Conservation (phyloP, 2,797 vertebrate species). For the Melanotaenia boesemani region DNA sequence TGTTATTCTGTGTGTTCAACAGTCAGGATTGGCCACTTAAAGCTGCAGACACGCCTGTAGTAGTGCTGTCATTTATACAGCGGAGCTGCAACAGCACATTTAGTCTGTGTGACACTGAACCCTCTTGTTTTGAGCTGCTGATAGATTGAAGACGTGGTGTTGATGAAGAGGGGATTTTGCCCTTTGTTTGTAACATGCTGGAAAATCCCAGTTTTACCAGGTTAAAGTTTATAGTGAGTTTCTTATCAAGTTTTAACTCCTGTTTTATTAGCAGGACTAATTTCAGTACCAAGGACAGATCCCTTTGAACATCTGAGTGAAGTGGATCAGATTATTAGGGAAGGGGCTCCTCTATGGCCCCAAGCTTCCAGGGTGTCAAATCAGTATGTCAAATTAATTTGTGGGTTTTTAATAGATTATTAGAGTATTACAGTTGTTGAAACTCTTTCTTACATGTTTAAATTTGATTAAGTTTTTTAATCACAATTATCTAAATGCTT, state of each 20-base stretch:
- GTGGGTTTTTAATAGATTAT: background rate
- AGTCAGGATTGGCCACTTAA: constrained; percentile 51
- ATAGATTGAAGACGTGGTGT: constrained; percentile 61
- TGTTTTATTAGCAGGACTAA: constrained; percentile 36
- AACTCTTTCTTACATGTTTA: background rate
- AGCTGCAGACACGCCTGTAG: constrained; percentile 50
- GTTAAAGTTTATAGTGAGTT: constrained; percentile 14
- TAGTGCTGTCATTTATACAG: constrained; percentile 58
- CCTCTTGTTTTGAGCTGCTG: constrained; percentile 59
- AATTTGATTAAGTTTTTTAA: background rate
- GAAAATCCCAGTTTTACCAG: constrained; percentile 30
- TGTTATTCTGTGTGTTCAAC: constrained; percentile 62
- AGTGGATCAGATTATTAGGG: background rate
- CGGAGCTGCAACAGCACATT: constrained; percentile 27
- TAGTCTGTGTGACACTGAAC: constrained; percentile 24
- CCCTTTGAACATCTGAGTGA: constrained; percentile 21
- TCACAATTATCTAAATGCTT: background rate
- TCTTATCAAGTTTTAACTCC: constrained; percentile 31
- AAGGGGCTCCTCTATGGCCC: background rate
- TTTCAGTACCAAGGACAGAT: constrained; percentile 81
- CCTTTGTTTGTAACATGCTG: constrained; percentile 44
- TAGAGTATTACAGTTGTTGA: background rate
- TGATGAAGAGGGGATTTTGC: constrained; percentile 39
- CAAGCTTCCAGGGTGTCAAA: background rate
- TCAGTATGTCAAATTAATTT: background rate